Evolutionary conservation across 2,113 vertebrate species (phyloP).

Genomic region (Tichodroma muraria): DNA sequence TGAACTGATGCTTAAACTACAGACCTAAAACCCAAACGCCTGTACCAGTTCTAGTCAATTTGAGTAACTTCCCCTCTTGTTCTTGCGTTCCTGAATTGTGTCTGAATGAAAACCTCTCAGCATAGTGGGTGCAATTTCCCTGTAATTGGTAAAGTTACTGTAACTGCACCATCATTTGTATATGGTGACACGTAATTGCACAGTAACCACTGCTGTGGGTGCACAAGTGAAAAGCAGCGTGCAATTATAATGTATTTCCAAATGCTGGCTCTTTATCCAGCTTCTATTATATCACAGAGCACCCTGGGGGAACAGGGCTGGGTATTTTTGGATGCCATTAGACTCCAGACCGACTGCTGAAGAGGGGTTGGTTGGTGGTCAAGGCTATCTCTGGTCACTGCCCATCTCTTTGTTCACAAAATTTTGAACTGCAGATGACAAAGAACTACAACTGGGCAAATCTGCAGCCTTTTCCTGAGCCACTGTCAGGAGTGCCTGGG

Average conservation of each 20-base stretch:
- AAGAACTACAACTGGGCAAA: background rate
- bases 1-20: conserved; percentile 21
- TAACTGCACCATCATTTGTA: conserved; percentile 71
- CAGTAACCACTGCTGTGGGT: conserved; percentile 53
- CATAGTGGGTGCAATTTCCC: conserved; percentile 62
- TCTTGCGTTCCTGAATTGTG: background rate
- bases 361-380: background rate
- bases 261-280: background rate
- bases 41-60: background rate
- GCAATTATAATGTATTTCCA: conserved; percentile 62
- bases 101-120: conserved; percentile 49
- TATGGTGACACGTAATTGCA: conserved; percentile 69
- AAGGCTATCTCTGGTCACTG: background rate
- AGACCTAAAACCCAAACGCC: background rate
- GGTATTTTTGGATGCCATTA: background rate
- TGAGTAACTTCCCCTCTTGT: background rate
- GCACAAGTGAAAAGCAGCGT: background rate
- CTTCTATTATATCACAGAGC: background rate
- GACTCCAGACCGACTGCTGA: background rate
- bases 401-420: background rate
- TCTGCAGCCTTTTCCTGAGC: background rate
- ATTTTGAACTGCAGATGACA: background rate
- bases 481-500: background rate
- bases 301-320: background rate
- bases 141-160: conserved; percentile 73